Evolutionary conservation across 37 sponge, comb jelly and placozoan genomes (phyloP), one percentile per base, ranked within the genome.

Genomic region (Eunapius fragilis): DNA sequence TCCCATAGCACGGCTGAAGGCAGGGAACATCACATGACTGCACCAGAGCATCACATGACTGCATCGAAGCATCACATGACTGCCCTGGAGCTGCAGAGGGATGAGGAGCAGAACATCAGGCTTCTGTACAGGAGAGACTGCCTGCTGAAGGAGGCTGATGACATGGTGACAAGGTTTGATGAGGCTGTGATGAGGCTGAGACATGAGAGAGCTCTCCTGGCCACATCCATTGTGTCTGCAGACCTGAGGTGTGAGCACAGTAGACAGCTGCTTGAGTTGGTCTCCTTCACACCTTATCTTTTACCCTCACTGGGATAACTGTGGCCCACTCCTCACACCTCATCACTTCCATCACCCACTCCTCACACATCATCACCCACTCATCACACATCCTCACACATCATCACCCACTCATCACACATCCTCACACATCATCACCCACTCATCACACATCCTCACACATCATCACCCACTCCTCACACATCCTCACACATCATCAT

Each of bases 101-200:
- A 6, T 19, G 58, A 27, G 47, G 47, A 45, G 47, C 47, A 45
- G 47, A 4, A 9, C 47, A 45, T 45, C 47, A 45, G 83, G 79
- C 31, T 89, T 10, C 17, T 79, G 7, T 92, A 87, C 45, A 86
- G 93, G 50, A 88, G 87, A 13, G 93, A 93, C 69, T 36, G 78
- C 0, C 76, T 94, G 14, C 82, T 98, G 41, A 68, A 49, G 26
- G 87, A 98, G 79, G 85, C 96, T 25, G 73, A 86, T 30, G 74
- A 74, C 25, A 69, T 95, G 30, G 83, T 87, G 69, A 36, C 41
- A 7, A 84, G 80, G 35, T 98, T 98, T 81, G 97, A 98, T 80
- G 78, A 69, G 23, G 87, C 93, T 69, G 74, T 98, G 24, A 7
- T 75, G 58, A 37, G 79, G 10, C 93, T 98, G 37, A 67, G 80